phyloP scores from a whole-genome alignment of 2,797 vertebrate genomes.

The Lithobates sylvaticus region DNA sequence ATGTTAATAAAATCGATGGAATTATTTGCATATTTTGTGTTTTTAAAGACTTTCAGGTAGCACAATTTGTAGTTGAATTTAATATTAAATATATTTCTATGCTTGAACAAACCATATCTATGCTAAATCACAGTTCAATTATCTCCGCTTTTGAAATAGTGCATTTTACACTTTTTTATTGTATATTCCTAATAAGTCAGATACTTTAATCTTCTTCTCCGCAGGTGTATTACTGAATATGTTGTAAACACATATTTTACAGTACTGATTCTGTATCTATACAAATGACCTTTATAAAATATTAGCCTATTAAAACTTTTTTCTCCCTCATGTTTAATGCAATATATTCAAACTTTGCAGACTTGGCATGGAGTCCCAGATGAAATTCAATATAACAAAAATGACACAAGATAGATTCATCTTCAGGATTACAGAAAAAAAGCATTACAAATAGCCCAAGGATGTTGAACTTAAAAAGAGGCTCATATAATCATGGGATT shows the following conservation, averaged over 20 bases:
- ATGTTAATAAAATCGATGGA: background rate
- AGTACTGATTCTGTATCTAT: slow-evolving; percentile 19
- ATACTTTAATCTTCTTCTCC: slow-evolving; percentile 50
- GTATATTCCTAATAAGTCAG: slow-evolving; percentile 38
- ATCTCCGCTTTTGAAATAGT: slow-evolving; percentile 15
- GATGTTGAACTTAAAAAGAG: background rate
- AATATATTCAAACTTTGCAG: slow-evolving; percentile 30
- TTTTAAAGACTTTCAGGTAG: slow-evolving; percentile 6
- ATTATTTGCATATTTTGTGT: background rate
- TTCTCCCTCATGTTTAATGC: slow-evolving; percentile 18
- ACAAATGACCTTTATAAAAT: slow-evolving; percentile 31
- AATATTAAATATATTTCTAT: background rate
- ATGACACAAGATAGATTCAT: slow-evolving; percentile 1
- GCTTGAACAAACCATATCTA: slow-evolving; percentile 16
- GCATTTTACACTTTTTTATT: slow-evolving; percentile 35
- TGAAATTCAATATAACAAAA: slow-evolving; percentile 8
- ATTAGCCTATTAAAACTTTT: slow-evolving; percentile 30
- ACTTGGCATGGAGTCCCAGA: background rate
- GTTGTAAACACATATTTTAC: slow-evolving; percentile 38
- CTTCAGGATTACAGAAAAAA: slow-evolving; percentile 1
- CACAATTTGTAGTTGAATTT: background rate
- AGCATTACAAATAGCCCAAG: background rate
- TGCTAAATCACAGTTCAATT: slow-evolving; percentile 40
- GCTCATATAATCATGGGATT: background rate
- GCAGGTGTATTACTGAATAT: slow-evolving; percentile 36